A percentile compares a stretch with the other conserved stretches of the same genome.
phyloP scores from a whole-genome alignment of 1,140 invertebrate species.

The Drosophila busckii region DNA sequence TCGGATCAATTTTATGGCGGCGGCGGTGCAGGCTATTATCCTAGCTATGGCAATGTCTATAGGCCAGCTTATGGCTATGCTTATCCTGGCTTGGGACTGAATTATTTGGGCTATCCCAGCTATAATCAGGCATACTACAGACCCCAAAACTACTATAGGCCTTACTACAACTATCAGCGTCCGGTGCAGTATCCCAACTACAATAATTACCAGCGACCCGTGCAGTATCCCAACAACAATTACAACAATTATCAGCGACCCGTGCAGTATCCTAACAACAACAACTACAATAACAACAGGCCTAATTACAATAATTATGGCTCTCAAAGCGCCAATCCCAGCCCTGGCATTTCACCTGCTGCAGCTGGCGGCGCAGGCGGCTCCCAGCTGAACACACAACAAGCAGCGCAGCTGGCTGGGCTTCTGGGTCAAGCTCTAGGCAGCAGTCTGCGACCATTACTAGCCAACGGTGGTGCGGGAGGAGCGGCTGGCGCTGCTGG shows the following conservation, averaged over 20 bases:
- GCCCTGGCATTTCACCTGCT: background rate
- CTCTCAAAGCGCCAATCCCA: background rate
- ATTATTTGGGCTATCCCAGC: constrained; percentile 44
- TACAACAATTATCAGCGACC: constrained; percentile 51
- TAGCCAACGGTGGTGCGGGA: constrained; percentile 41
- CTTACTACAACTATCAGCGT: constrained; percentile 28
- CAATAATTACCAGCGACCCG: constrained; percentile 45
- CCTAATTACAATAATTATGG: background rate
- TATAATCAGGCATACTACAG: constrained; percentile 29
- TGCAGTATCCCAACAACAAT: constrained; percentile 22
- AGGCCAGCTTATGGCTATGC: constrained; percentile 30
- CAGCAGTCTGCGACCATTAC: constrained; percentile 50
- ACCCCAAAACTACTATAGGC: constrained; percentile 22
- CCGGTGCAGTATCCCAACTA: no score
- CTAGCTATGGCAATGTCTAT: constrained; percentile 48
- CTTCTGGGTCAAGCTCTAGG: constrained; percentile 54
- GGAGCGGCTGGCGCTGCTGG: constrained; percentile 4
- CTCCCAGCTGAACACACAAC: constrained; percentile 37
- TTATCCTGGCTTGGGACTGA: constrained; percentile 30
- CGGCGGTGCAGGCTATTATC: constrained; percentile 19
- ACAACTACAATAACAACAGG: constrained; percentile 19
- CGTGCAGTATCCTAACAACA: constrained; percentile 22
- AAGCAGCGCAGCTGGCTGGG: constrained; percentile 52
- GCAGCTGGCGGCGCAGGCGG: constrained; percentile 2
- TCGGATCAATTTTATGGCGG: constrained; percentile 53